Evolutionary conservation across 1,140 invertebrate species (phyloP).

Genomic region (Telenomus remus): DNA sequence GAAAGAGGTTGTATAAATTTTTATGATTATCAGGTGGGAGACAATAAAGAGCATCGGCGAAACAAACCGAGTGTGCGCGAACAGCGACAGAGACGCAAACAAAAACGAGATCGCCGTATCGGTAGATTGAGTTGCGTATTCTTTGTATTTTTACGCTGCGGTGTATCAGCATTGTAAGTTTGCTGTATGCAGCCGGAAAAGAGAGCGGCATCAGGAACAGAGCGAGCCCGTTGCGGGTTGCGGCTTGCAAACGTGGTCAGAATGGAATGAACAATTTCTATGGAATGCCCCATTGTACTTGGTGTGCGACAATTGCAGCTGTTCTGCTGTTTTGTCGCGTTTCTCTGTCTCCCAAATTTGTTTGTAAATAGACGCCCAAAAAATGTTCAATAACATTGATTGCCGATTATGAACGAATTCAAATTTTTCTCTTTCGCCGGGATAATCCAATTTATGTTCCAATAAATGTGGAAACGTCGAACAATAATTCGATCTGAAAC

Average conservation of each 20-base stretch:
- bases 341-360: constrained; percentile 5
- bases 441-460: too few relatives aligned
- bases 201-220: constrained; percentile 29
- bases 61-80: neutral
- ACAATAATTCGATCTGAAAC: too few relatives aligned
- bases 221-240: constrained; percentile 33
- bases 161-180: constrained; percentile 61
- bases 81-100: neutral
- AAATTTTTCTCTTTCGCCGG: too few relatives aligned
- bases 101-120: constrained; percentile 31
- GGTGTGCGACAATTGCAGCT: constrained; percentile 54
- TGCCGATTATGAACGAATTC: too few relatives aligned
- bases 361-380: too few relatives aligned
- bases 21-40: constrained; percentile 73
- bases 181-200: constrained; percentile 48
- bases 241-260: constrained; percentile 62
- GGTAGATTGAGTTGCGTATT: constrained; percentile 61
- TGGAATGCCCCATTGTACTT: constrained; percentile 51
- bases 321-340: constrained; percentile 37
- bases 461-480: too few relatives aligned
- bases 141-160: constrained; percentile 39
- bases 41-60: constrained; percentile 4
- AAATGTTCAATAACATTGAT: too few relatives aligned
- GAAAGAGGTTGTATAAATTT: constrained; percentile 72
- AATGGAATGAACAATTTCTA: constrained; percentile 65